Evolutionary conservation across 2,797 vertebrate species (phyloP).

Genomic region (Phyllotis vaccarum): DNA sequence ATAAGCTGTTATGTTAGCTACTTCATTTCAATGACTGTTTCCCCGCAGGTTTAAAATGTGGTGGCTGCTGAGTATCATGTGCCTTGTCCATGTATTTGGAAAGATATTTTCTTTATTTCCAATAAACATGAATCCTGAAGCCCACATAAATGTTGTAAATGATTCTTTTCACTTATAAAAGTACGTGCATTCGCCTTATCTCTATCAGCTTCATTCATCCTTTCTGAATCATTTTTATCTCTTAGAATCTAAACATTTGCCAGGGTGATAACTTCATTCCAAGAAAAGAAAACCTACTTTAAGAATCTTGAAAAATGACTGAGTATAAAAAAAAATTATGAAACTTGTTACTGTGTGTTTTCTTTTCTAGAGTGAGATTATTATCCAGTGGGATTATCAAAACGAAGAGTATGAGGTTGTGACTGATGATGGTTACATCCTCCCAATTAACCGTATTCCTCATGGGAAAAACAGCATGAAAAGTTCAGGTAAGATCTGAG

Average conservation of each 20-base stretch:
- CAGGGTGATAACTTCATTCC: neutral
- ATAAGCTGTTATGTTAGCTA: neutral
- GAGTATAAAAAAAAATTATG: neutral
- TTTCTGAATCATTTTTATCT: neutral
- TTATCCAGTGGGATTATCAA: neutral
- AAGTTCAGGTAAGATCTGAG: neutral
- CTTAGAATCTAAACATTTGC: neutral
- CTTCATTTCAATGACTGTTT: neutral
- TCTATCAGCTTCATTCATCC: neutral
- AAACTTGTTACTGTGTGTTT: neutral
- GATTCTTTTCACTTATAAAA: neutral
- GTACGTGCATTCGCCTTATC: neutral
- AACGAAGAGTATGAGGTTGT: neutral
- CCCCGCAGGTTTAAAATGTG: neutral
- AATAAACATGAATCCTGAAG: neutral
- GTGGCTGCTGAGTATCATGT: neutral
- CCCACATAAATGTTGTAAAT: neutral
- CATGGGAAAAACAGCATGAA: neutral
- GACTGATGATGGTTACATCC: conserved; percentile 34
- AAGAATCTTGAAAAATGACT: neutral
- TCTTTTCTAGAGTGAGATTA: neutral
- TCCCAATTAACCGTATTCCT: neutral
- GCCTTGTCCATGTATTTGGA: neutral
- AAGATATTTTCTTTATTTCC: neutral
- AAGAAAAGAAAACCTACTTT: neutral